phyloP scores from a whole-genome alignment of 2,113 vertebrate species.

The Periophthalmodon schlosseri region DNA sequence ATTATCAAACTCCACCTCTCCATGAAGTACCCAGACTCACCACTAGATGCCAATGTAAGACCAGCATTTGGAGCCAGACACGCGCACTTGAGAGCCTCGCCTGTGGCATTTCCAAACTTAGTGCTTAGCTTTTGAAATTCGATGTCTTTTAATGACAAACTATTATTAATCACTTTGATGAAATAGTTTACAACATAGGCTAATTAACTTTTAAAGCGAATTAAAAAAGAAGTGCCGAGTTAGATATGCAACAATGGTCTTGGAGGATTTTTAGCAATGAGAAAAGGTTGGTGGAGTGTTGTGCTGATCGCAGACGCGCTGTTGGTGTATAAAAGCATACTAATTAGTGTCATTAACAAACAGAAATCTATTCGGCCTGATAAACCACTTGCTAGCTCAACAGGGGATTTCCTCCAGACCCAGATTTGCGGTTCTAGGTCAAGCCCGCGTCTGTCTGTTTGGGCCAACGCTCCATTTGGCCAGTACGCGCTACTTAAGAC shows the following conservation, averaged over 20 bases:
- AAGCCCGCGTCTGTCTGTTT: constrained; percentile 35
- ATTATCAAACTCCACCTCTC: neutral
- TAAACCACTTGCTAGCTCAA: constrained; percentile 27
- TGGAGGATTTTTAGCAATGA: neutral
- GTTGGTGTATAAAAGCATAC: neutral
- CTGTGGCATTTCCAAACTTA: neutral
- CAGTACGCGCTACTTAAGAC: constrained; percentile 29
- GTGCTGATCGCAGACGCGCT: neutral
- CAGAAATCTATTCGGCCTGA: neutral
- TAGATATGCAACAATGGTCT: too few relatives aligned
- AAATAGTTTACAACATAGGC: neutral
- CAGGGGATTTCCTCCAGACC: constrained; percentile 43
- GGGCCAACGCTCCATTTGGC: constrained; percentile 31
- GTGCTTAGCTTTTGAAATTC: neutral
- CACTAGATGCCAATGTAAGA: constrained; percentile 8
- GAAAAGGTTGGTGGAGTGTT: neutral
- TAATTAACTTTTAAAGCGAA: neutral
- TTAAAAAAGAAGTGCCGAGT: neutral
- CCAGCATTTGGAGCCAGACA: neutral
- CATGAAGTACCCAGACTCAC: neutral
- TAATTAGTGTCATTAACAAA: constrained; percentile 12
- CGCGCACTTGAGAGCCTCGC: neutral
- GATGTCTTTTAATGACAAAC: neutral
- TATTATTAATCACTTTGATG: neutral
- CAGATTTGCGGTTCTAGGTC: constrained; percentile 36